Base-by-base conservation (phyloP, 1,140 invertebrate species). In the Diprion similis region DNA sequence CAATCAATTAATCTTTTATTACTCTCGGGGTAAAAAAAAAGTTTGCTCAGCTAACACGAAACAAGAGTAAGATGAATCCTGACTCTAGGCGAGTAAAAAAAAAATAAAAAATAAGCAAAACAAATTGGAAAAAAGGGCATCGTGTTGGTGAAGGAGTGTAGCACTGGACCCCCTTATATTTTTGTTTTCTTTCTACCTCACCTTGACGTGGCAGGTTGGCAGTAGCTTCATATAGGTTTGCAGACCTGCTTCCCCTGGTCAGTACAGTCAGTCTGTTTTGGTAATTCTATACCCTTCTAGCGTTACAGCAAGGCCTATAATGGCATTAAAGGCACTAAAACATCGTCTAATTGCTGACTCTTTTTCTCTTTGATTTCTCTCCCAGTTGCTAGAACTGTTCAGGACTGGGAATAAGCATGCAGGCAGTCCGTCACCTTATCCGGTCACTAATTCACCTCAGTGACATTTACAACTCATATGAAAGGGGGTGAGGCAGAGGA, bases 231-330 rank as follows among this genome's bases (percentile, higher is more conserved):
- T 59, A 59, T 59, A 59, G 11, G 51, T 59, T 59, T 70, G 45
- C 68, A 59, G 70, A 76, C 47, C 72, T 24, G 71, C 77, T 17
- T 79, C 75, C 75, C 77, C 67, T 68, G 76, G 68, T 68, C 65
- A 59, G 71, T 71, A 73, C 69, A 70, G 73, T 76, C 69, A 70
- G 73, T 76, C 70, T 84, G 81, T 84, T 86, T 85, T 82, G 73
- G 84, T 82, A 86, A 86, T 75, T 74, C 69, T 82, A 87, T 83
- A 86, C 83, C 81, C 84, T 80, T 83, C 84, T 87, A 81, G 80
- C 78, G 73, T 85, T 85, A 84, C 84, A 46, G 69, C 70, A 72
- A 68, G 65, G 67, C 76, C 71, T 76, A 80, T 82, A 59, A 59
- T 8, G 51, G 51, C 51, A 59, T 85, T 82, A 78, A 78, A 78